These are phyloP conservation scores for Hucho hucho DNA, from an alignment of 2,113 vertebrate genomes.

Conservation along the genomic window DNA sequence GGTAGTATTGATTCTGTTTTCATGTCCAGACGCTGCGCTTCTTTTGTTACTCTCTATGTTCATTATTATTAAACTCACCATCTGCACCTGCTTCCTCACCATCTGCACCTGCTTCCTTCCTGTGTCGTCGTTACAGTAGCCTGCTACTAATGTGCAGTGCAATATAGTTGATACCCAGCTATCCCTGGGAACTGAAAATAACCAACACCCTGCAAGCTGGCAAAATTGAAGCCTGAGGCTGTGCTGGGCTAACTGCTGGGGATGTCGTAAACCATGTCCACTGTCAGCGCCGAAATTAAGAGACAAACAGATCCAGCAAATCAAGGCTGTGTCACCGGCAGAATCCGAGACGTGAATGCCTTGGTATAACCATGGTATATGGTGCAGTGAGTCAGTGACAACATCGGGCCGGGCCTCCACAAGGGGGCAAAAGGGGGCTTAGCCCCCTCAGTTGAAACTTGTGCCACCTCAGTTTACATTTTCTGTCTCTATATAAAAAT, in stretches of 20 bases:
- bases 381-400: not conserved
- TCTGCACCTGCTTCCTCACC: too few relatives aligned
- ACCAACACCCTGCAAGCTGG: conserved; percentile 48
- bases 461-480: too few relatives aligned
- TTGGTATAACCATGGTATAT: not conserved
- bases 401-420: too few relatives aligned
- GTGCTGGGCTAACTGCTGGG: conserved; percentile 24
- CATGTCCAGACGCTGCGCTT: too few relatives aligned
- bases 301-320: conserved; percentile 38
- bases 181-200: conserved; percentile 61
- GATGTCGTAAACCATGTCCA: conserved; percentile 41
- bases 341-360: conserved; percentile 32
- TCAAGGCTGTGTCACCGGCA: conserved; percentile 25
- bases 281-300: conserved; percentile 38
- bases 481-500: too few relatives aligned
- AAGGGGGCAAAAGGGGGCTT: too few relatives aligned
- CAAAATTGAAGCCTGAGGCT: conserved; percentile 51
- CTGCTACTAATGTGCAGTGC: conserved; percentile 25
- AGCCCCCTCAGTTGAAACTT: too few relatives aligned
- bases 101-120: too few relatives aligned
- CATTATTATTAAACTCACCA: too few relatives aligned
- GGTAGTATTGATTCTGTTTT: too few relatives aligned
- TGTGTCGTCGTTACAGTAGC: not conserved
- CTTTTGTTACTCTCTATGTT: too few relatives aligned
- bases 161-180: conserved; percentile 32